Base-by-base conservation (phyloP, 1,140 invertebrate genomes). In the Zaprionus vittiger region DNA sequence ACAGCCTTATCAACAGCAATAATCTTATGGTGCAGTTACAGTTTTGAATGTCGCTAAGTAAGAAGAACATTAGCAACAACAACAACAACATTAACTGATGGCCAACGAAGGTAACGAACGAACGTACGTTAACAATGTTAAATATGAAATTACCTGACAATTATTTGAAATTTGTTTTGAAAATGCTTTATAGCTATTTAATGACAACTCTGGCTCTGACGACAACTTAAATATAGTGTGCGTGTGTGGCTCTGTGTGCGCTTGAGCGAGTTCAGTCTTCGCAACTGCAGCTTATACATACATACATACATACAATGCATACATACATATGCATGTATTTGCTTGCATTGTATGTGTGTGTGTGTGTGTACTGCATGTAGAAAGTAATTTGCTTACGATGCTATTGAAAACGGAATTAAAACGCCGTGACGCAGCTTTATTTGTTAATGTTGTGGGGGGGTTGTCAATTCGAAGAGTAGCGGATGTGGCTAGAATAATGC, bases 81-180 rank as follows among this genome's bases (percentile, higher is more conserved):
- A 26, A 26, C 15, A 41, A 41, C 15, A n/a, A 41, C 38, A n/a
- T 41, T 41, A 5, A n/a, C 15, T 41, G 14, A 14, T 41, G 38
- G 38, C 38, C 64, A 61, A 64, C 49, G 59, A 63, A 62, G 62
- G 67, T 57, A 76, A 59, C 72, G 24, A 26, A 24, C 24, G 64
- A 71, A 62, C 74, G 64, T 56, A 26, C 4, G 24, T 26, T 72
- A 89, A 89, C 80, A 85, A 85, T 80, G 61, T 63, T 72, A 84
- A 79, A 69, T 70, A 54, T 72, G 78, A 81, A 89, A 87, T 89
- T 86, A 80, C 73, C 81, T 62, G 62, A 73, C 74, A 87, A 87
- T 87, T 87, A 89, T 81, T 69, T 79, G 72, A 89, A 89, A 80
- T 89, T 59, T 72, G 78, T 79, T 87, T 87, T 83, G 54, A 77